Base-by-base conservation (phyloP, 1,140 invertebrate genomes). In the Mycetomoellerius zeteki region DNA sequence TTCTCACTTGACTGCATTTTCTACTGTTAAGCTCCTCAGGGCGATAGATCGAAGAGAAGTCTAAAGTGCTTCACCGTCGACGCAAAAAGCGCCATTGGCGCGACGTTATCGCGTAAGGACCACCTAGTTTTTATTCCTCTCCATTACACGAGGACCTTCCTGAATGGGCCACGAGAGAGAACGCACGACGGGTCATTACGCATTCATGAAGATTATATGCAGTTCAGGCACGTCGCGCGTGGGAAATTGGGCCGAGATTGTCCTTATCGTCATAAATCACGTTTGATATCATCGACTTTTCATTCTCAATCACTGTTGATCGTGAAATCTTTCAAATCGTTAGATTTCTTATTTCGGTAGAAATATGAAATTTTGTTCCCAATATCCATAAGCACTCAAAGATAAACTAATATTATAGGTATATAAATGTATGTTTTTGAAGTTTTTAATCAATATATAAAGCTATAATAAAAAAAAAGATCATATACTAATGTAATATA, bases 191-290 rank as follows among this genome's bases (percentile, higher is more conserved):
- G 85, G 58, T 89, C 90, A 92, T 93, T 94, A 91, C 82, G 89
- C 90, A 94, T 93, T 93, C 92, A 93, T 93, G 92, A 91, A 93
- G 91, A 93, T 93, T 92, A 92, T 91, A 90, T 90, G 92, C 91
- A 93, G 89, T 93, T 92, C 77, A 58, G 73, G 89, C 92, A 93
- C 92, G 93, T 93, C 87, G 78, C 85, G 87, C 84, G 81, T 91
- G 78, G 89, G 91, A 93, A 93, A 94, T 93, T 93, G 88, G 87
- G 89, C 90, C 86, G 91, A 91, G 91, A 94, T 93, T 93, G 82
- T 92, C 78, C 90, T 93, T 93, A 92, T 92, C 92, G 87, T 85
- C 82, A 87, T 93, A 92, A 93, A 93, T 94, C 90, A 91, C 82
- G 50, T 71, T 87, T 92, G 89, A 93, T 93, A 93, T 87, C 90